Evolutionary conservation across 2,888 invertebrate genomes (phyloP), one percentile per base, ranked within the genome.

Genomic region (Pachymerium ferrugineum): DNA sequence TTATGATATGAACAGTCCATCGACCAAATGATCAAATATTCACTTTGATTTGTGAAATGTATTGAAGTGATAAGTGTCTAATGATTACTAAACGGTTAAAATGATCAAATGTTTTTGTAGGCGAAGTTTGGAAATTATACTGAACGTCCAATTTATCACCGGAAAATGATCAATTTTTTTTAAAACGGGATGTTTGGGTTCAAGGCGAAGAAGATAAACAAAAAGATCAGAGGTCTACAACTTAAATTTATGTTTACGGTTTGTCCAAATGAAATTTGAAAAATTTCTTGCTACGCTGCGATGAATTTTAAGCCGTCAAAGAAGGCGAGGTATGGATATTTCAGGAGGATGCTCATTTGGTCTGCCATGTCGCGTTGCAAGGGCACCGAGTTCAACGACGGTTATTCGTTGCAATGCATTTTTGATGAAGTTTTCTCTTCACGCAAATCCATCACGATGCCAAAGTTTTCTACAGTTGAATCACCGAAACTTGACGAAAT

Each of bases 331-430:
- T 8, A 47, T 47, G 47, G 47, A 47, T 47, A 47, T 47, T 47
- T 47, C 47, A 47, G 47, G 47, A 47, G 47, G 47, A 16, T 47
- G 47, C 47, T 47, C 16, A 47, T 47, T 47, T 16, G 16, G 47
- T 16, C 47, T 47, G 47, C 47, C 47, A 47, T 47, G 47, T 47
- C 47, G 47, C 47, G 47, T 47, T 47, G 47, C 19, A n/a, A 47
- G 47, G 47, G 47, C 47, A 47, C 16, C n/a, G n/a, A 47, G 47
- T 47, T 47, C 47, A 47, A 47, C 47, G 47, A 47, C 47, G 47
- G 47, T 47, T 47, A 47, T 47, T 47, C 47, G 47, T 47, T 47
- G 47, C 47, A 47, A 47, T 47, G 47, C 47, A 47, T 47, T 47
- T 47, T 47, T 47, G 47, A 47, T 47, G 47, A 47, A 47, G 47